Percentiles rank a stretch among this genome's conserved stretches.
Conservation (phyloP, 37 sponge, comb jelly and placozoan genomes). For the Halichondria panicea region DNA sequence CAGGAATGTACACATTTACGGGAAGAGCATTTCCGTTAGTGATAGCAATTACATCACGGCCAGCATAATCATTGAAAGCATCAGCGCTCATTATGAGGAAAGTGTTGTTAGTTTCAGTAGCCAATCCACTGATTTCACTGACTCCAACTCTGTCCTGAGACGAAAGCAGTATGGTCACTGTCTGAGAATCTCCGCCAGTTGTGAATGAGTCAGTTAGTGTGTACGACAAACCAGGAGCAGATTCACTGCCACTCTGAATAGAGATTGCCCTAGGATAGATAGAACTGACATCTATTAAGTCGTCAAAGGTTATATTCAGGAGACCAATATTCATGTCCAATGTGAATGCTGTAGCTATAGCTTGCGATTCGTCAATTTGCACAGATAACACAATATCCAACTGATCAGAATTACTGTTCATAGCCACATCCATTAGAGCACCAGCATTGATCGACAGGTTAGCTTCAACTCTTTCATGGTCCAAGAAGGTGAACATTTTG, state of each 20-base stretch:
- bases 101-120: constrained; percentile 68
- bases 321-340: constrained; percentile 75
- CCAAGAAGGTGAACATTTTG: constrained; percentile 30
- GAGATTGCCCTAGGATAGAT: constrained; percentile 50
- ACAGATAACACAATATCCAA: neutral
- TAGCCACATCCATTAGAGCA: constrained; percentile 51
- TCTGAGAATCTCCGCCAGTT: constrained; percentile 28
- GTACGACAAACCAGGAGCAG: constrained; percentile 28
- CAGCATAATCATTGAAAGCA: constrained; percentile 73
- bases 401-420: constrained; percentile 17
- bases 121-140: constrained; percentile 50
- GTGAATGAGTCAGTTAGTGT: constrained; percentile 54
- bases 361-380: constrained; percentile 37
- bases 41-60: constrained; percentile 77
- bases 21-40: constrained; percentile 71
- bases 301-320: constrained; percentile 61
- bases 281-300: constrained; percentile 53
- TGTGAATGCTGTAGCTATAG: constrained; percentile 33
- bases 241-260: constrained; percentile 38
- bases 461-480: neutral
- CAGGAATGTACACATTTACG: constrained; percentile 48
- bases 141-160: constrained; percentile 68
- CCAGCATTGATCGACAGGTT: constrained; percentile 22
- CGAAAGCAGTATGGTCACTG: constrained; percentile 55
- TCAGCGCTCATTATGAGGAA: constrained; percentile 78